Evolutionary conservation across 2,888 invertebrate genomes (phyloP).

Genomic region (Cyaniris semiargus): DNA sequence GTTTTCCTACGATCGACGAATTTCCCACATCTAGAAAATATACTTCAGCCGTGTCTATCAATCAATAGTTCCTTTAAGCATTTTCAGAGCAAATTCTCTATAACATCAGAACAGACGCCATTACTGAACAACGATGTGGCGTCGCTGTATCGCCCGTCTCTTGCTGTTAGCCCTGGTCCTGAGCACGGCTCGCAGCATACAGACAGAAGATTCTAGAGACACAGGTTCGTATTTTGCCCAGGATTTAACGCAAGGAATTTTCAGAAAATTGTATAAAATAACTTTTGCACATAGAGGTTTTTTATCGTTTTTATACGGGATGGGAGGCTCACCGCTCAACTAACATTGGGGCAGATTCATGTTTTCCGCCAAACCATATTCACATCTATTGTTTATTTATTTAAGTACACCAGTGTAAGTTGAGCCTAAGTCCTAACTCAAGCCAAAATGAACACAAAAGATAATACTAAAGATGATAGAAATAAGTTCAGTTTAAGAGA

Average conservation of each 20-base stretch:
- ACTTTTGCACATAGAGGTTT: too few relatives aligned
- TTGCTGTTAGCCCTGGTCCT: constrained; percentile 40
- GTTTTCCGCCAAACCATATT: too few relatives aligned
- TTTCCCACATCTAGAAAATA: not conserved
- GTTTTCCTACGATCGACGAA: too few relatives aligned
- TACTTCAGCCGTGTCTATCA: constrained; percentile 40
- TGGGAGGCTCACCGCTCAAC: too few relatives aligned
- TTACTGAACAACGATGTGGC: constrained; percentile 43
- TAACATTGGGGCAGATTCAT: too few relatives aligned
- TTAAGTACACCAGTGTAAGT: too few relatives aligned
- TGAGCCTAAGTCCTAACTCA: too few relatives aligned
- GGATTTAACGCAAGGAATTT: not conserved
- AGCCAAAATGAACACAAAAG: too few relatives aligned
- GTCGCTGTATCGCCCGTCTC: constrained; percentile 40
- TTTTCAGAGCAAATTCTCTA: constrained; percentile 36
- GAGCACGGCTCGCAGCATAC: constrained; percentile 42
- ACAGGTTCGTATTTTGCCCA: constrained; percentile 39
- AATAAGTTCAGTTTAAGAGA: too few relatives aligned
- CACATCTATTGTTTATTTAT: too few relatives aligned
- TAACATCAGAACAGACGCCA: constrained; percentile 36
- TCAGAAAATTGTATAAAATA: not conserved
- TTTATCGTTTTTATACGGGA: too few relatives aligned
- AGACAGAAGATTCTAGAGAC: constrained; percentile 46
- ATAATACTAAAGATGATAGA: too few relatives aligned
- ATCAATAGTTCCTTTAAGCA: not conserved